Base-by-base conservation (phyloP, 35 echinoderm and acorn worm species). In the Ptychodera flava region DNA sequence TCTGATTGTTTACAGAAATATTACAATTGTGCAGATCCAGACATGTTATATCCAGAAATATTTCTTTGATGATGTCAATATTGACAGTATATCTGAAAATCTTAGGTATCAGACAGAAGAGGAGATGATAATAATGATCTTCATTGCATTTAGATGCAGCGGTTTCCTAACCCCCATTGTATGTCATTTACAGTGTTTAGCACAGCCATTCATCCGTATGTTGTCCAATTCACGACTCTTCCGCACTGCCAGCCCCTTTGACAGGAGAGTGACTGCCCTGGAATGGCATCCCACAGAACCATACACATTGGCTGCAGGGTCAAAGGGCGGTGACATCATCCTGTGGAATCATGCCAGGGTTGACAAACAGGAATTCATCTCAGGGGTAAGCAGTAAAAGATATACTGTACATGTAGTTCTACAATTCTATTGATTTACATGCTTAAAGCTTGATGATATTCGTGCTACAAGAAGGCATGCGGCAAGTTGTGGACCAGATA, bases 261-360 rank as follows among this genome's bases (percentile, higher is more conserved):
- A 94, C 33, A 83, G 92, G 78, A 78, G 92, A 37, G 88, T 94
- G 37, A 94, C 92, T 0, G 88, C 88, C 28, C 28, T 94, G 75
- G 88, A 87, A 36, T 94, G 92, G 92, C 92, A 94, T 82, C 92
- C 92, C 33, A 94, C 80, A 1, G 81, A 77, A 29, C 92, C 92
- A 32, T 90, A 33, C 35, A 94, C 86, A 30, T 36, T 94, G 1
- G 88, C 87, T 53, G 88, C 87, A 32, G 92, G 84, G 22, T 94
- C 92, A 16, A 94, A 94, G 77, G 83, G 92, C 33, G 92, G 92
- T 15, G 92, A 94, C 78, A 32, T 94, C 14, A 76, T 88, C 28
- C 77, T 94, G 16, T 94, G 92, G 92, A 82, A 88, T 36, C 90
- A 90, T 36, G 31, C 31, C 10, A 94, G 90, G 36, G 84, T 86